Base-by-base conservation (phyloP, 2,797 vertebrate species). In the Hephaestus fuliginosus region DNA sequence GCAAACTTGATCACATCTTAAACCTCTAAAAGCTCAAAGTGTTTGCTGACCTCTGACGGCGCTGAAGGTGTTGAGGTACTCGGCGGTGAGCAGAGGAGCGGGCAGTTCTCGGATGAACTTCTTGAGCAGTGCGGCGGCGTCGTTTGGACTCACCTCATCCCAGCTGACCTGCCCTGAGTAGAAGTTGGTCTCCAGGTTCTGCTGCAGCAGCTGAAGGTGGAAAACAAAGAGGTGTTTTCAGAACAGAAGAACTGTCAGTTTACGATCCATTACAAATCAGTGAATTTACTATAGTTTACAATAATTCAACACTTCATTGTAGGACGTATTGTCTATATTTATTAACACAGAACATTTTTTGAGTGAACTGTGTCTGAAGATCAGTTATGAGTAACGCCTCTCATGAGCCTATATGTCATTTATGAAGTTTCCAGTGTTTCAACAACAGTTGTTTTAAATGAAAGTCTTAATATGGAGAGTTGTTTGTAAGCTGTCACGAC, bases 101-200 rank as follows among this genome's bases (percentile, higher is more conserved):
- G 97, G 97, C 44, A 98, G 96, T 63, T 98, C 97, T 1, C 97
- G 90, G 89, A 98, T 97, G 90, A 98, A 97, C 74, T 97, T 97
- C 94, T 99, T 98, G 30, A 98, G 95, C 20, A 99, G 93, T 1
- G 97, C 96, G 0, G 97, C 96, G 0, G 95, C 96, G 0, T 98
- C 97, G 0, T 97, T 98, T 22, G 97, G 96, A 76, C 96, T 97
- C 49, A 98, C 96, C 17, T 97, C 96, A 0, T 98, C 97, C 97
- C 97, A 98, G 72, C 60, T 77, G 87, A 98, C 95, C 15, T 94
- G 94, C 0, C 95, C 95, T 0, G 89, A 86, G 77, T 97, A 98
- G 88, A 98, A 98, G 17, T 95, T 96, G 66, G 82, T 90, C 87
- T 98, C 97, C 48, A 98, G 82, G 84, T 95, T 96, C 92, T 97